Base-by-base conservation (phyloP, 2,888 invertebrate species). In the Sphaeridia pumilis region DNA sequence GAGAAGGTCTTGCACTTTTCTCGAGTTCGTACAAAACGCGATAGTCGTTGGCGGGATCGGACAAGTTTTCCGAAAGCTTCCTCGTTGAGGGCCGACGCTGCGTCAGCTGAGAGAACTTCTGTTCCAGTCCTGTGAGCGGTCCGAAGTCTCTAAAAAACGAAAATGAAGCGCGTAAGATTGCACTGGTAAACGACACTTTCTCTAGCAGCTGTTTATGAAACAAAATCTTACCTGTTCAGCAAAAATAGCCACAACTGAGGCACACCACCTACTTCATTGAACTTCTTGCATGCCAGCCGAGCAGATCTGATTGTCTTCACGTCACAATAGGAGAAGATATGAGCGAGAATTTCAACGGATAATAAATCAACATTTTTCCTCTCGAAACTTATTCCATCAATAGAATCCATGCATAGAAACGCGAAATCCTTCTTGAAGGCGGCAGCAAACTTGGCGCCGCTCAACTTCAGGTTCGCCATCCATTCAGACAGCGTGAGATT, bases 371-470 rank as follows among this genome's bases (percentile, higher is more conserved):
- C 20, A 17, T 47, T 47, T 17, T 47, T 22, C 4, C 34, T n/a
- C 10, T 47, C 52, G 43, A 52, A 52, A 38, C 46, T 46, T 12
- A 52, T 24, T n/a, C 52, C 52, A 42, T 47, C 47, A 46, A 52
- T 43, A 20, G 47, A 20, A 34, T 52, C 52, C 20, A 52, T 20
- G 27, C 47, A 47, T 5, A 43, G 22, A 1, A 46, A 26, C 12
- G 47, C 52, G 47, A 52, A 52, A 14, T 3, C 43, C 2, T 31
- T n/a, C 25, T 52, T 52, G 21, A 52, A 47, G 21, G 5, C 31
- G 17, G 47, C 31, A 17, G 47, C 41, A 25, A 52, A 52, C 35
- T 14, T 38, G 1, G 24, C 17, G 14, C 52, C 52, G 35, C 47
- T 52, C n/a, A 52, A 35, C 42, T 52, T 46, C 22, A 34, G 41